Percentiles rank a stretch among this genome's conserved stretches.
These are phyloP conservation scores for Lepidurus arcticus DNA, from an alignment of 1,140 invertebrate genomes.

Conservation along the genomic window DNA sequence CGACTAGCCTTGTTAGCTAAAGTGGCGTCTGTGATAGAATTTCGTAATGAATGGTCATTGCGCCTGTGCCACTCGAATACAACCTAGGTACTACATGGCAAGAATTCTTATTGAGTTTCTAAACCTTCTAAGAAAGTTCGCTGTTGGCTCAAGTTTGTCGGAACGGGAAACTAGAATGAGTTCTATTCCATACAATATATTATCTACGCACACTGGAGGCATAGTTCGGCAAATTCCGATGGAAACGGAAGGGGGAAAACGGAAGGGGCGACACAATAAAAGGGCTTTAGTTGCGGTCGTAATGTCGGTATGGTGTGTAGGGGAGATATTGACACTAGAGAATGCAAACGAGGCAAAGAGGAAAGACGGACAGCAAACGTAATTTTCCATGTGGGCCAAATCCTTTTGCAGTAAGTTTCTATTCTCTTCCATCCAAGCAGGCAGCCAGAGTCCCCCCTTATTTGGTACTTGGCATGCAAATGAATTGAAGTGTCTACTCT, in stretches of 20 bases:
- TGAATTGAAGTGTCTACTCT: conserved; percentile 22
- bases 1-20: background rate
- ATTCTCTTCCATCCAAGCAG: background rate
- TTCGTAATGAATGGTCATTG: background rate
- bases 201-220: background rate
- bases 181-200: background rate
- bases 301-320: background rate
- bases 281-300: background rate
- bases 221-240: background rate
- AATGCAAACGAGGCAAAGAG: conserved; percentile 1
- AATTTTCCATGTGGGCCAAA: conserved; percentile 18
- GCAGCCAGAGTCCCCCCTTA: background rate
- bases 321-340: background rate
- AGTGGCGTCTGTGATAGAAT: background rate
- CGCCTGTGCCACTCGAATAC: background rate
- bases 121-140: background rate
- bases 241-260: background rate
- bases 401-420: background rate
- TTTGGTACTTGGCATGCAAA: conserved; percentile 15
- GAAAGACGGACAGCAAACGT: conserved; percentile 7
- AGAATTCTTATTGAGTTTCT: background rate
- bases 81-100: background rate
- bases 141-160: background rate
- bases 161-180: background rate
- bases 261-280: background rate